phyloP scores from a whole-genome alignment of 2,113 vertebrate species.

The Mola mola region DNA sequence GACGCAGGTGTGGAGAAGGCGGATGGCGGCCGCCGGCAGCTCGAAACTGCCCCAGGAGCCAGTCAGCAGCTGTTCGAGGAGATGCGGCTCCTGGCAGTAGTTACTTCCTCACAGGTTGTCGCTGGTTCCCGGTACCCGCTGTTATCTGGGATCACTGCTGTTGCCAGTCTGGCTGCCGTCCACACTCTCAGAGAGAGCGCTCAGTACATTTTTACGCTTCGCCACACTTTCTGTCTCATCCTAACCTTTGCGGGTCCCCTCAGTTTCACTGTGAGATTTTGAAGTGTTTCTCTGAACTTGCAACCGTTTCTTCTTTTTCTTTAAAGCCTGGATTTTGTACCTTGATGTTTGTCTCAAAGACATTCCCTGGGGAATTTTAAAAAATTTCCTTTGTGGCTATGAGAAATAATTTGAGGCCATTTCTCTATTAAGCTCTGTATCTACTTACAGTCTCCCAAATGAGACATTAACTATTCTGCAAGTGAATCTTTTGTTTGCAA shows the following conservation, averaged over 20 bases:
- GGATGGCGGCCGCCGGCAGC: slow-evolving; percentile 39
- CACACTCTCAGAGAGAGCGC: slow-evolving; percentile 48
- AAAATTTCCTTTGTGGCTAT: background rate
- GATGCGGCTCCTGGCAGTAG: slow-evolving; percentile 37
- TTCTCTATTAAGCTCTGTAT: slow-evolving; percentile 6
- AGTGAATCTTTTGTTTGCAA: slow-evolving; percentile 10
- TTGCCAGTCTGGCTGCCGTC: slow-evolving; percentile 56
- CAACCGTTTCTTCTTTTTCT: slow-evolving; percentile 34
- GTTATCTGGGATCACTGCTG: slow-evolving; percentile 61
- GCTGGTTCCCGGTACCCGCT: slow-evolving; percentile 42
- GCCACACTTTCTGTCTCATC: slow-evolving; percentile 54
- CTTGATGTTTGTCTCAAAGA: slow-evolving; percentile 56
- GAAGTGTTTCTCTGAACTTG: slow-evolving; percentile 53
- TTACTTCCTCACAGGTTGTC: slow-evolving; percentile 49
- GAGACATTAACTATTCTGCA: slow-evolving; percentile 5
- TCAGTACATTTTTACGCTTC: slow-evolving; percentile 59
- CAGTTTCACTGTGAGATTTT: slow-evolving; percentile 48
- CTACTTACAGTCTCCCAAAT: background rate
- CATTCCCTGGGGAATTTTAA: slow-evolving; percentile 2
- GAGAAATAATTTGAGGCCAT: slow-evolving; percentile 27
- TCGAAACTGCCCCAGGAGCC: slow-evolving; percentile 49
- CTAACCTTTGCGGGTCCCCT: slow-evolving; percentile 43
- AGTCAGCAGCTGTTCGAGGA: slow-evolving; percentile 61
- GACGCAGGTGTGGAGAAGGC: slow-evolving; percentile 47
- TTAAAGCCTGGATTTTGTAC: slow-evolving; percentile 46